Evolutionary conservation across 2,888 invertebrate species (phyloP), one percentile per base, ranked within the genome.

Genomic region (Philereme vetulata): DNA sequence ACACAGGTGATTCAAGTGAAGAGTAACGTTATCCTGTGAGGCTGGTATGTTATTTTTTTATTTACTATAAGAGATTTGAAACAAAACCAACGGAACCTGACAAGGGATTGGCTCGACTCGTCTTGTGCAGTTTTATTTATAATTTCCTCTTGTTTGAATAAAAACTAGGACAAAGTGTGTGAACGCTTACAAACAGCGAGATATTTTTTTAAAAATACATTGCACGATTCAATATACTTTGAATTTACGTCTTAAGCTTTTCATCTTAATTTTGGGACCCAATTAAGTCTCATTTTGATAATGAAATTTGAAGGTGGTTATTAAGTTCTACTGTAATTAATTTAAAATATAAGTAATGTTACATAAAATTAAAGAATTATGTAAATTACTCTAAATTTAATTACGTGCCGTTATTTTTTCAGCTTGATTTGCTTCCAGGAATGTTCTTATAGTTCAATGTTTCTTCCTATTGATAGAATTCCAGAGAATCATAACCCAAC

Each of bases 91-190:
- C 21, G 2, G 21, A 21, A 21, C 21, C 21, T 21, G 2, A 21
- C 21, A 21, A 21, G 21, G 21, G 21, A 21, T 21, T 21, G 21
- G 21, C 21, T 21, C 21, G 21, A 21, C 21, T 1, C 21, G 21
- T 21, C 21, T 21, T 21, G 21, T 21, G 21, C 21, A 21, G 21
- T 9, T 11, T 51, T 60, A 50, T 61, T 57, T 75, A 72, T 64
- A 67, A 65, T 67, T 59, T 62, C 50, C 53, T 60, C 57, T 61
- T 58, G 64, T 60, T 52, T 47, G 51, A 60, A 60, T 57, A 62
- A 54, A 46, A 51, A 43, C 56, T 57, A 60, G 61, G 57, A 65
- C 64, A 64, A 65, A 64, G 60, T 64, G 64, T 67, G 62, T 59
- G 62, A 66, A 66, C 64, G 54, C 45, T 61, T 53, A 56, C 60